Evolutionary conservation across 2,113 vertebrate species (phyloP).

Genomic region (Myrmecobius fasciatus): DNA sequence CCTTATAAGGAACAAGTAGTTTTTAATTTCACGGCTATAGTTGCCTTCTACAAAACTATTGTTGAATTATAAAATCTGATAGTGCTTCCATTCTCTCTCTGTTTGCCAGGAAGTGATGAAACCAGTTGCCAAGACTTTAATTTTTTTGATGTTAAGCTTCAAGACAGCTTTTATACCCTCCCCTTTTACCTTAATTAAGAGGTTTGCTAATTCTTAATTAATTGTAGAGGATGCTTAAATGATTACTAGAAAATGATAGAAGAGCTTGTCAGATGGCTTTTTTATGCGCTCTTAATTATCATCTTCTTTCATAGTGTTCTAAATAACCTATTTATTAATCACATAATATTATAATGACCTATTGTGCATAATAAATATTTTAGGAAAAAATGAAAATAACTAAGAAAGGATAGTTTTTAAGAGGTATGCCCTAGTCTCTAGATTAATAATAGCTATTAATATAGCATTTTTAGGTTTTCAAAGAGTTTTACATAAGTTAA

Average conservation of each 20-base stretch:
- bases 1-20: not conserved
- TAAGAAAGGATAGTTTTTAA: slow-evolving; percentile 61
- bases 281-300: not conserved
- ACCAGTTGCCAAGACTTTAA: not conserved
- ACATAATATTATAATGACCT: not conserved
- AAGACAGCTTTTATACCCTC: not conserved
- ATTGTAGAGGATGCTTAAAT: not conserved
- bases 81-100: not conserved
- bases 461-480: not conserved
- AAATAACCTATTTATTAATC: not conserved
- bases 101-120: not conserved
- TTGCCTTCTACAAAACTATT: not conserved
- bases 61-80: not conserved
- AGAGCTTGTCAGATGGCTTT: not conserved
- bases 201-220: not conserved
- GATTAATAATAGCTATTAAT: not conserved
- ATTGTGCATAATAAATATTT: not conserved
- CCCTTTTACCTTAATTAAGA: not conserved
- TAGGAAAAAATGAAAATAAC: not conserved
- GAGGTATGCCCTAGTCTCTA: not conserved
- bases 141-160: not conserved
- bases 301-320: not conserved
- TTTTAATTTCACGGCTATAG: not conserved
- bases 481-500: not conserved
- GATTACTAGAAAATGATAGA: not conserved